Conservation (phyloP, 92 coral and sea anemone species). For the Epizoanthus illoricatus region DNA sequence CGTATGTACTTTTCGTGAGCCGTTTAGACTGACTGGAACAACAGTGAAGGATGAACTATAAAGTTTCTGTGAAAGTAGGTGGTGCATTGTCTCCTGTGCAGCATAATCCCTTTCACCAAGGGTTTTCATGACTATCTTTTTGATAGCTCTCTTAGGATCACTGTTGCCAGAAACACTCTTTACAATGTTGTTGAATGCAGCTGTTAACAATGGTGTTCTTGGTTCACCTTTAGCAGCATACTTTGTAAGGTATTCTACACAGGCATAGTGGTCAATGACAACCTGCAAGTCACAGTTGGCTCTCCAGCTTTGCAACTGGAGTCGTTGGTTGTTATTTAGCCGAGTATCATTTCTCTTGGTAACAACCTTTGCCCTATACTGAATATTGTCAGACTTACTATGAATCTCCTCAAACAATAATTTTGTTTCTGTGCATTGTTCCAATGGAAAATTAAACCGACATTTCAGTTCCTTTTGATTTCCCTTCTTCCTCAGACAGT, state of each 20-base stretch:
- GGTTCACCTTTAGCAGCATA: slow-evolving; percentile 66
- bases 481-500: slow-evolving; percentile 35
- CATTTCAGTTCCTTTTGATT: slow-evolving; percentile 47
- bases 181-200: slow-evolving; percentile 50
- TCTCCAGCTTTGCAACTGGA: slow-evolving; percentile 61
- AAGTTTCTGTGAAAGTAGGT: slow-evolving; percentile 56
- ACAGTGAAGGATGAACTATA: slow-evolving; percentile 67
- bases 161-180: slow-evolving; percentile 22
- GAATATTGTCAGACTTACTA: slow-evolving; percentile 30
- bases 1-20: slow-evolving; percentile 55
- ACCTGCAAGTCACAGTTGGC: slow-evolving; percentile 64
- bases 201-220: slow-evolving; percentile 44
- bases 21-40: slow-evolving; percentile 66
- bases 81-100: slow-evolving; percentile 72
- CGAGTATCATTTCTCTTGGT: slow-evolving; percentile 59
- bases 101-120: slow-evolving; percentile 69
- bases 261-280: slow-evolving; percentile 56
- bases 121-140: slow-evolving; percentile 55
- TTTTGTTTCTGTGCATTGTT: slow-evolving; percentile 43
- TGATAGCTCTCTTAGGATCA: slow-evolving; percentile 51
- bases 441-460: slow-evolving; percentile 64
- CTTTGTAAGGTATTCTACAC: slow-evolving; percentile 61
- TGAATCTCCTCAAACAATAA: slow-evolving; percentile 56
- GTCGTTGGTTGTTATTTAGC: slow-evolving; percentile 51
- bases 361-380: slow-evolving; percentile 62